phyloP scores from a whole-genome alignment of 2,113 vertebrate species.

The Brachyistius frenatus region DNA sequence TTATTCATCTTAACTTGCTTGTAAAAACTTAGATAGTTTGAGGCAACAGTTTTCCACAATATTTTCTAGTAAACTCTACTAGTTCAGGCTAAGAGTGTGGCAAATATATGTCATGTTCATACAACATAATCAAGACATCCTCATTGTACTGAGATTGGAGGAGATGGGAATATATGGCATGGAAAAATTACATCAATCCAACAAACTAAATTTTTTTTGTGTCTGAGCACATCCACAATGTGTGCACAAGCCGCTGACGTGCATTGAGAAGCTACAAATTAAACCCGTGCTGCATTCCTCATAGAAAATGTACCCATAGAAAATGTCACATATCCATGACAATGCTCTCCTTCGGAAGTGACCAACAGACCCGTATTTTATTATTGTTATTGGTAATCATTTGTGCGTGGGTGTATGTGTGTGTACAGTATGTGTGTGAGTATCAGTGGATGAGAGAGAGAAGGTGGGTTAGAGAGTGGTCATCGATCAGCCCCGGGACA shows the following conservation, averaged over 20 bases:
- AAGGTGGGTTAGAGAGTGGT: constrained; percentile 50
- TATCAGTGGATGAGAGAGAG: constrained; percentile 34
- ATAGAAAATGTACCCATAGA: constrained; percentile 11
- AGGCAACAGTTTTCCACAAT: no score
- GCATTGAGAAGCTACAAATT: constrained; percentile 30
- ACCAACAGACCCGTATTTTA: constrained; percentile 18
- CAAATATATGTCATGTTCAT: no score
- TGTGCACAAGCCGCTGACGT: constrained; percentile 8
- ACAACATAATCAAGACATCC: no score
- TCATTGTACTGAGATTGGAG: no score
- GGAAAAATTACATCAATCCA: no score
- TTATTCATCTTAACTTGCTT: no score
- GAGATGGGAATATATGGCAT: no score
- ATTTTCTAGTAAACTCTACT: no score
- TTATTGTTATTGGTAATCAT: constrained; percentile 14
- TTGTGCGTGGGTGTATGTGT: neutral
- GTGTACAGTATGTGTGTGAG: constrained; percentile 20
- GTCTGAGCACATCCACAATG: constrained; percentile 11
- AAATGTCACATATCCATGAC: constrained; percentile 65
- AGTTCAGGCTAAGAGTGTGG: no score
- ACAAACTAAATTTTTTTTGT: no score
- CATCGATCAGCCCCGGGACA: constrained; percentile 72
- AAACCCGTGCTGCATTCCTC: constrained; percentile 40
- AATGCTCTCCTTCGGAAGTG: constrained; percentile 37
- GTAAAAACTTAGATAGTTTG: no score